Evolutionary conservation across 2,888 invertebrate genomes (phyloP), one percentile per base, ranked within the genome.

Genomic region (Agonopterix subpropinquella): DNA sequence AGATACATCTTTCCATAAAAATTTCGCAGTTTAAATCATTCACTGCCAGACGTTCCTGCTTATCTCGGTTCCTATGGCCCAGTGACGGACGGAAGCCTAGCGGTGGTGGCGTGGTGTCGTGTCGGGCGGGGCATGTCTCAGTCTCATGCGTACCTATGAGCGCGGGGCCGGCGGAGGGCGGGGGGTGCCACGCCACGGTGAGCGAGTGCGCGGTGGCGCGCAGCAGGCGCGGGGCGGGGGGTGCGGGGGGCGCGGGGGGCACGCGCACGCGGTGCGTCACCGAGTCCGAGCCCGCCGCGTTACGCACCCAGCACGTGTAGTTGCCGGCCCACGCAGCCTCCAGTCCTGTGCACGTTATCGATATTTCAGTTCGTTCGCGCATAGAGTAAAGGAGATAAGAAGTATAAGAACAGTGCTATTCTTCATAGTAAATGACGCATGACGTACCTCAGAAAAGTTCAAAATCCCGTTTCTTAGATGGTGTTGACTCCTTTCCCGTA

Each of bases 241-340:
- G 93, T 44, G 92, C 85, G 50, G 85, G 85, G 8, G 94, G 95
- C 18, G 95, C 93, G 9, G 54, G 59, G 49, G 70, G 54, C 42
- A 59, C 48, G 57, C 91, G 88, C 55, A 94, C 77, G 43, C 91
- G 90, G 73, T 93, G 94, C 53, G 91, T 90, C 57, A 94, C 92
- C 62, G 92, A 91, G 79, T 96, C 96, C 52, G 91, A 91, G n/a
- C 96, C 96, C 62, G 92, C 92, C 49, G 92, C 87, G 82, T 96
- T 96, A 67, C 92, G 92, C 47, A 93, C 93, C 45, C 90, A 87
- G 71, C 95, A 95, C 48, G 93, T 92, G 80, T 93, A 95, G 89
- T 95, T 94, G 58, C 93, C 93, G 55, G 91, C 91, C 53, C 92
- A 80, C 45, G 89, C 89, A 51, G 87, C 82, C 59, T 92, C 92